A percentile compares a stretch with the other conserved stretches of the same genome.
These are phyloP conservation scores for Trichopria drosophilae DNA, from an alignment of 2,888 invertebrate genomes.

Conservation along the genomic window DNA sequence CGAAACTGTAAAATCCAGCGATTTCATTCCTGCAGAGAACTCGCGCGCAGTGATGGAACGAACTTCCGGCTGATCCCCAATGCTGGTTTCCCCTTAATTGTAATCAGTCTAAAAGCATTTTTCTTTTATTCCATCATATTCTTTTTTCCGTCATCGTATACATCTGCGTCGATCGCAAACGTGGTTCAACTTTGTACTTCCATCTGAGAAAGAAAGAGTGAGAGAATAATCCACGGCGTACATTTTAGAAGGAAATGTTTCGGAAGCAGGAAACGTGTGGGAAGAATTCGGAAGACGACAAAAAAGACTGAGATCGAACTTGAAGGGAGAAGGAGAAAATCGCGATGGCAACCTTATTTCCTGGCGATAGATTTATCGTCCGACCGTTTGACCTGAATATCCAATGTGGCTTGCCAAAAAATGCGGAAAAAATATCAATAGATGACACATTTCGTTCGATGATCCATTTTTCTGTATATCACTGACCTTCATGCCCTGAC, in stretches of 20 bases:
- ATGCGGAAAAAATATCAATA: too few species aligned
- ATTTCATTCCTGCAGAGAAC: too few species aligned
- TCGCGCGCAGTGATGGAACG: too few species aligned
- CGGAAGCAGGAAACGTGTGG: conserved; percentile 7
- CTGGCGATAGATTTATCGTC: conserved; percentile 38
- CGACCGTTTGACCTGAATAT: conserved; percentile 35
- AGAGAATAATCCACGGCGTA: too few species aligned
- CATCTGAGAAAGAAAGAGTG: not conserved
- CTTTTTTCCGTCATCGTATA: not conserved
- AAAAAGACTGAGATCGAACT: conserved; percentile 17
- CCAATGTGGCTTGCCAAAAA: conserved; percentile 28
- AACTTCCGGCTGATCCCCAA: too few species aligned
- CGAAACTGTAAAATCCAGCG: too few species aligned
- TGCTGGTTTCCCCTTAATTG: conserved; percentile 25
- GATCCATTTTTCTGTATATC: too few species aligned
- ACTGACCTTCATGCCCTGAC: too few species aligned
- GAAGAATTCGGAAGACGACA: conserved; percentile 19
- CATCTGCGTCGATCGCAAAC: conserved; percentile 2
- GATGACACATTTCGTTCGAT: too few species aligned
- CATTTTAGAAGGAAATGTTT: conserved; percentile 20
- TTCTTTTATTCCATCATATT: conserved; percentile 14
- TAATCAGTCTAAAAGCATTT: conserved; percentile 34
- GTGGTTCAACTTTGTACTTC: conserved; percentile 10
- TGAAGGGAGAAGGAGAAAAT: conserved; percentile 26
- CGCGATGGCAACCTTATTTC: conserved; percentile 37